Conservation (phyloP, 2,797 vertebrate species). For the Sebastes matsubarae region DNA sequence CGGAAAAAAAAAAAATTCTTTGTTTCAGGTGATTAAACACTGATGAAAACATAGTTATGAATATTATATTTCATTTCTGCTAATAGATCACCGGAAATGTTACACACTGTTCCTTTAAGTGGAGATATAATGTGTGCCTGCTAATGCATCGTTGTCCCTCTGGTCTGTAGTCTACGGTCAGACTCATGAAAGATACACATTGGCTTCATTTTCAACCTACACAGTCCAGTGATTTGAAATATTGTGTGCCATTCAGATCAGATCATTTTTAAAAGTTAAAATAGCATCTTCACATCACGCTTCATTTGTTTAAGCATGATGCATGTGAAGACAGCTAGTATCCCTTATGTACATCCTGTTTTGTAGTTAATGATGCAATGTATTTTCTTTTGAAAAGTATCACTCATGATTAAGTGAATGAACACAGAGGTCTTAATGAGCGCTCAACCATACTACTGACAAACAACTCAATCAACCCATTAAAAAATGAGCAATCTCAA, state of each 20-base stretch:
- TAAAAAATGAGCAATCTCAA: neutral
- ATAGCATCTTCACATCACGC: neutral
- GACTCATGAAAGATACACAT: slow-evolving; percentile 8
- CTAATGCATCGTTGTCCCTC: slow-evolving; percentile 41
- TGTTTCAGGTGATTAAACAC: no score
- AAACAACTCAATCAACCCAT: slow-evolving; percentile 23
- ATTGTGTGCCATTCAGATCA: neutral
- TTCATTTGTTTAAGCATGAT: neutral
- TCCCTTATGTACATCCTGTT: neutral
- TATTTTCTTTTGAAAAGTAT: neutral
- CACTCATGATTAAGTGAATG: neutral
- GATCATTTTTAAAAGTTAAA: neutral
- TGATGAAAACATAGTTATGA: no score
- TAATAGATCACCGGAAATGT: no score
- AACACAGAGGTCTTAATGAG: neutral
- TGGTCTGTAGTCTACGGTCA: slow-evolving; percentile 13
- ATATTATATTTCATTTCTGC: no score
- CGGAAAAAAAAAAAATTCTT: no score
- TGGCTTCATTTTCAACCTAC: neutral
- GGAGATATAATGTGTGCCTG: slow-evolving; percentile 31
- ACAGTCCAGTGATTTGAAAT: neutral
- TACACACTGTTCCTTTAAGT: neutral
- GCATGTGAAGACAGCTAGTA: neutral
- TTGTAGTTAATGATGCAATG: neutral
- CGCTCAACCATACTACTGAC: neutral